Conservation (phyloP, 2,888 invertebrate species). For the Zaprionus obscuricornis region DNA sequence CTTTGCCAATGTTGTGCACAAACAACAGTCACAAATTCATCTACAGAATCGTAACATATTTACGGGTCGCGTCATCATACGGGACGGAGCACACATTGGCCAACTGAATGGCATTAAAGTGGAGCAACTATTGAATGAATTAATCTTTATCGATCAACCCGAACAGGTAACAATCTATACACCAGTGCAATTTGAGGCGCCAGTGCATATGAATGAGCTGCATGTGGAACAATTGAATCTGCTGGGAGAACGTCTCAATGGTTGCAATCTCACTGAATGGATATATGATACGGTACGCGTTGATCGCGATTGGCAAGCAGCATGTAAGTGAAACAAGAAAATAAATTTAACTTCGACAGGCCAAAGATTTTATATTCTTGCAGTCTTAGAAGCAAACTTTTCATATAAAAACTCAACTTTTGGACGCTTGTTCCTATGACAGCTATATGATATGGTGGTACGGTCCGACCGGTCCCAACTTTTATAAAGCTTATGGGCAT, state of each 20-base stretch:
- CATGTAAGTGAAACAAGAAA: slow-evolving; percentile 54
- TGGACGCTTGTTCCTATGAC: too few relatives aligned
- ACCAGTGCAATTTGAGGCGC: slow-evolving; percentile 80
- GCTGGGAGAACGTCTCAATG: slow-evolving; percentile 70
- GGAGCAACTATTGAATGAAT: slow-evolving; percentile 78
- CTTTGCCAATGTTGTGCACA: slow-evolving; percentile 76
- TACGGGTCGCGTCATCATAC: slow-evolving; percentile 74
- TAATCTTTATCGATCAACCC: slow-evolving; percentile 81
- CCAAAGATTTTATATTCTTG: too few relatives aligned
- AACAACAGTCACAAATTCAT: slow-evolving; percentile 43
- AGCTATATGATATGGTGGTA: too few relatives aligned
- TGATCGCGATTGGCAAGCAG: slow-evolving; percentile 73
- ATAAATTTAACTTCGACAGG: too few relatives aligned
- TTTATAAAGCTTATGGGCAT: too few relatives aligned
- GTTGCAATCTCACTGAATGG: slow-evolving; percentile 83
- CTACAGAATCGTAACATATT: slow-evolving; percentile 78
- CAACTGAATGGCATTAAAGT: slow-evolving; percentile 80
- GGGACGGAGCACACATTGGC: slow-evolving; percentile 77
- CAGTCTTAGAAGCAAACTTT: too few relatives aligned
- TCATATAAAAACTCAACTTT: too few relatives aligned
- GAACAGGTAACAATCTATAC: slow-evolving; percentile 58
- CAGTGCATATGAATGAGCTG: slow-evolving; percentile 71
- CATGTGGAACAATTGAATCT: slow-evolving; percentile 70
- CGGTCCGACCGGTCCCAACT: too few relatives aligned
- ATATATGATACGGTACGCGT: slow-evolving; percentile 82